Evolutionary conservation across 2,797 vertebrate species (phyloP).

Genomic region (Micrastur ruficollis): DNA sequence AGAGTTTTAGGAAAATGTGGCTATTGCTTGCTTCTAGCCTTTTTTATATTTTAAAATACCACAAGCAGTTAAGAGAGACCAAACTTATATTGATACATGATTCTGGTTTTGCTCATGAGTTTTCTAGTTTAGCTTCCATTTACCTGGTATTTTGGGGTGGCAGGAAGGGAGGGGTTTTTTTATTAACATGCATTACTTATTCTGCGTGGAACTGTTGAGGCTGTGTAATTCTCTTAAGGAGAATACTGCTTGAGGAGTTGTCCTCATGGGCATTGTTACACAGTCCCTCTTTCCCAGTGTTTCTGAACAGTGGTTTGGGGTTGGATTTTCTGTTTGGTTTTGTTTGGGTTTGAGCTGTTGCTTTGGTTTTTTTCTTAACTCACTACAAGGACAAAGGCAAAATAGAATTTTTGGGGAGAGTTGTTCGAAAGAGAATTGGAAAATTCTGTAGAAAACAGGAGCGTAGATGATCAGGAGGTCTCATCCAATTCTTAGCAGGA

Average conservation of each 20-base stretch:
- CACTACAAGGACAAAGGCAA: background rate
- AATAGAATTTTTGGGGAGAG: background rate
- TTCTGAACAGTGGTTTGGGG: background rate
- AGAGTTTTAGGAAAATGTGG: background rate
- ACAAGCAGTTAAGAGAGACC: background rate
- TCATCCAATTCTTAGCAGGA: background rate
- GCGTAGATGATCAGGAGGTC: background rate
- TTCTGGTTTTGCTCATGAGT: background rate
- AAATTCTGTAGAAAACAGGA: background rate
- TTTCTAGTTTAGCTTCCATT: background rate
- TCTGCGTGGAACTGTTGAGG: background rate
- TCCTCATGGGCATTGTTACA: background rate
- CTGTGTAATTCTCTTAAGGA: background rate
- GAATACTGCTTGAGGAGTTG: background rate
- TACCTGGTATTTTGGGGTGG: background rate
- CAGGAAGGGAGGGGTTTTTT: background rate
- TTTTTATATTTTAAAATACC: background rate
- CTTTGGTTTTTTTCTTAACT: background rate
- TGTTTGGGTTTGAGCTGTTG: background rate
- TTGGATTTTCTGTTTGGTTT: background rate
- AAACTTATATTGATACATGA: background rate
- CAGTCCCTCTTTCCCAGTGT: background rate
- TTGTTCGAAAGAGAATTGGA: background rate
- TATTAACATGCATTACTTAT: background rate
- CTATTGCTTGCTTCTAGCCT: background rate